phyloP scores from a whole-genome alignment of 2,113 vertebrate genomes.

The Speoplatyrhinus poulsoni region DNA sequence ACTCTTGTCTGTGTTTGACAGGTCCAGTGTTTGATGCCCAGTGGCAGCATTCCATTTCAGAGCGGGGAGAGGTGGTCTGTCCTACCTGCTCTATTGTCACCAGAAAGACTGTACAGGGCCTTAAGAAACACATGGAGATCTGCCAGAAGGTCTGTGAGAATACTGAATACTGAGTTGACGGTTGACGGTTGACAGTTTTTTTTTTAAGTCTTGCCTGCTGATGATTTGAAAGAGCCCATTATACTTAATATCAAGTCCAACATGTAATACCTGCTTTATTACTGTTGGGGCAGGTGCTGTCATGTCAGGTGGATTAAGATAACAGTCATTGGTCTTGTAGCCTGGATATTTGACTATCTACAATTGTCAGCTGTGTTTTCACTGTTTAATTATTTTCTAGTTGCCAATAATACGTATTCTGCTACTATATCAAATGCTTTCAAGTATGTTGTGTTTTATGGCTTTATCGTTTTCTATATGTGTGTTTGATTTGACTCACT shows the following conservation, averaged over 20 bases:
- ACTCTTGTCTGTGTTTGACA: conserved; percentile 33
- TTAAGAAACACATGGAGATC: conserved; percentile 98
- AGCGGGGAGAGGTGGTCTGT: conserved; percentile 89
- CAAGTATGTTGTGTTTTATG: conserved; percentile 2
- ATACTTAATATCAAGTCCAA: neutral
- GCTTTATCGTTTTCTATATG: conserved; percentile 3
- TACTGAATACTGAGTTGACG: neutral
- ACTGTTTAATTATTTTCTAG: neutral
- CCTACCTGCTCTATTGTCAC: conserved; percentile 90
- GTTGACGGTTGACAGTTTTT: neutral
- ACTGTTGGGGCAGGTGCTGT: neutral
- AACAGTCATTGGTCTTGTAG: neutral
- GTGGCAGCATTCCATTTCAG: conserved; percentile 88
- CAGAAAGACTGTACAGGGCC: conserved; percentile 89
- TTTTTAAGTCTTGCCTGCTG: neutral
- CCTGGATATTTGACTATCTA: neutral
- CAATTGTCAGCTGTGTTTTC: neutral
- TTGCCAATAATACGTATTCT: neutral
- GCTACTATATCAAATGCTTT: neutral
- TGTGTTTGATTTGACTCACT: conserved; percentile 20
- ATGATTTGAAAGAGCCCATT: neutral
- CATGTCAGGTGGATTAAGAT: neutral
- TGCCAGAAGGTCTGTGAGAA: conserved; percentile 88
- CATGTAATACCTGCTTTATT: neutral
- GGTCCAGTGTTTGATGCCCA: conserved; percentile 80